phyloP scores from a whole-genome alignment of 2,113 vertebrate genomes.

The Ailuropoda melanoleuca region DNA sequence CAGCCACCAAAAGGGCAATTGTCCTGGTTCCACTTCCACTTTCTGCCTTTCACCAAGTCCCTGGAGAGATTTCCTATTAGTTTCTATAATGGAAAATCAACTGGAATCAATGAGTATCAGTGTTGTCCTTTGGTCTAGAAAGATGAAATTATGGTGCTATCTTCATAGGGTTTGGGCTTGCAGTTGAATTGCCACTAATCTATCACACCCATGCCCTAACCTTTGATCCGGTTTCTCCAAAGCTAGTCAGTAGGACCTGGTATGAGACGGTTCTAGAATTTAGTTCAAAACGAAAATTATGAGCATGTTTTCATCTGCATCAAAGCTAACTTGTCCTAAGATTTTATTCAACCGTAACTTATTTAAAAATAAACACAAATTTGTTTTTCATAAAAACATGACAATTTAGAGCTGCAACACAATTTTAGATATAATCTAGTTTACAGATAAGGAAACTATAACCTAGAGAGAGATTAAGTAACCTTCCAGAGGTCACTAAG shows the following conservation, averaged over 20 bases:
- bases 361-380: neutral
- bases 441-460: neutral
- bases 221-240: neutral
- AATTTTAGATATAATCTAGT: neutral
- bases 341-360: neutral
- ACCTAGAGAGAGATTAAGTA: neutral
- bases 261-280: neutral
- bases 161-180: neutral
- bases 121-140: neutral
- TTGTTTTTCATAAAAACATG: neutral
- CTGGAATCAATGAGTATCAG: neutral
- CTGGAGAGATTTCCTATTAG: neutral
- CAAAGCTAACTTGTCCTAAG: neutral
- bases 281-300: neutral
- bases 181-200: neutral
- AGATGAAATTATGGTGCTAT: neutral
- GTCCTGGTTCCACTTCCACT: too few relatives aligned
- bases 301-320: neutral
- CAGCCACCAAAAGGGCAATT: neutral
- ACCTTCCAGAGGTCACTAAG: slow-evolving; percentile 22
- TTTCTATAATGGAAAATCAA: neutral
- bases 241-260: too few relatives aligned
- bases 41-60: neutral
- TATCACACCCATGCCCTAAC: neutral
- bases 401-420: neutral